Percentiles rank a stretch among this genome's conserved stretches.
Conservation (phyloP, 35 echinoderm and acorn worm species). For the Heliocidaris erythrogramma region DNA sequence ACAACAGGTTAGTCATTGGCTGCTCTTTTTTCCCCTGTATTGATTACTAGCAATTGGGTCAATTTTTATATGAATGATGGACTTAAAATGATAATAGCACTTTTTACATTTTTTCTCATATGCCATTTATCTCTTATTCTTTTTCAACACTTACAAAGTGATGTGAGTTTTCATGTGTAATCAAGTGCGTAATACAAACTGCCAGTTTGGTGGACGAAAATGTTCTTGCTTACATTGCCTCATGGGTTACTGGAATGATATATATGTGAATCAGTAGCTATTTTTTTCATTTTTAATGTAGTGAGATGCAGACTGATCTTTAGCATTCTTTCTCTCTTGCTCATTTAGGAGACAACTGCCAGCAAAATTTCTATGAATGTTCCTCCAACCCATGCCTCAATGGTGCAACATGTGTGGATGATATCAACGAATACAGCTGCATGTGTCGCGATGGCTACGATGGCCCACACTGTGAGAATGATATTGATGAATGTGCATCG, state of each 20-base stretch:
- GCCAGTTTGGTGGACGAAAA: too few species aligned
- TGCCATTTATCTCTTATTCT: too few species aligned
- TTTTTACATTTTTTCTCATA: too few species aligned
- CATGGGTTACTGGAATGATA: too few species aligned
- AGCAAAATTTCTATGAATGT: slow-evolving; percentile 61
- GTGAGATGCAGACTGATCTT: background rate
- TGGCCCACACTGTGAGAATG: slow-evolving; percentile 54
- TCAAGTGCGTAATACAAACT: too few species aligned
- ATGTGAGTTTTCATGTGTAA: too few species aligned
- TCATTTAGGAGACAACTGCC: slow-evolving; percentile 50
- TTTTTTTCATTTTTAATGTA: too few species aligned
- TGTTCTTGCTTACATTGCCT: too few species aligned
- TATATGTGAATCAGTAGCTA: too few species aligned
- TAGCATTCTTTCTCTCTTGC: background rate
- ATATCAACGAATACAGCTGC: slow-evolving; percentile 70
- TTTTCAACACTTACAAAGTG: too few species aligned
- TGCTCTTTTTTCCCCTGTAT: background rate
- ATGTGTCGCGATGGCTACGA: slow-evolving; percentile 58
- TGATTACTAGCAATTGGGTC: background rate
- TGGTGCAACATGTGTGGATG: slow-evolving; percentile 60
- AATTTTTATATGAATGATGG: too few species aligned
- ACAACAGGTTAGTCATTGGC: background rate
- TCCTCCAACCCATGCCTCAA: slow-evolving; percentile 75
- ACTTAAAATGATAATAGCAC: too few species aligned
- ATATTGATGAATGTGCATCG: slow-evolving; percentile 68